Evolutionary conservation across 2,113 vertebrate species (phyloP).

Genomic region (Mesembrinibis cayennensis): DNA sequence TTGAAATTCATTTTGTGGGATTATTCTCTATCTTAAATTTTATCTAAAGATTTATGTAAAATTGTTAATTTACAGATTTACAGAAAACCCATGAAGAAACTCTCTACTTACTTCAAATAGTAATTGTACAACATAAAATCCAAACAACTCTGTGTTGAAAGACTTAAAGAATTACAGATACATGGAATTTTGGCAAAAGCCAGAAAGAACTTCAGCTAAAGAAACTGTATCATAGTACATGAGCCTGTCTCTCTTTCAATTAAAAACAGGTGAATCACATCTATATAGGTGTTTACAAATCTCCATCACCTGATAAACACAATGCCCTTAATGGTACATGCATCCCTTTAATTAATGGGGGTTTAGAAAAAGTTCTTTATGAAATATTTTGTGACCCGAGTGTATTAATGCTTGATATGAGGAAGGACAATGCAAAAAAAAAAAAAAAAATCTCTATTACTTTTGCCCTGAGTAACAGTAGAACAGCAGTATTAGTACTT

Average conservation of each 20-base stretch:
- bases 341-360: neutral
- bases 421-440: neutral
- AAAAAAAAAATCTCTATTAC: neutral
- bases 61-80: neutral
- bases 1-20: neutral
- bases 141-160: neutral
- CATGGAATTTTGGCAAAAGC: neutral
- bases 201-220: neutral
- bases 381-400: neutral
- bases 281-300: neutral
- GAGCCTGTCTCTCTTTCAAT: neutral
- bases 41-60: neutral
- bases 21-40: neutral
- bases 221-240: neutral
- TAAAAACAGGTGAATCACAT: neutral
- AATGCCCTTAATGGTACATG: too few species aligned
- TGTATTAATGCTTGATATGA: neutral
- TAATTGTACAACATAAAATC: neutral
- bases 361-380: neutral
- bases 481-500: neutral
- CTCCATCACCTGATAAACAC: neutral
- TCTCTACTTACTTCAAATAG: neutral
- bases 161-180: neutral
- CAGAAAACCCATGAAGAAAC: neutral
- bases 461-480: neutral